These are phyloP conservation scores for Drosophila asahinai DNA, from an alignment of 1,140 invertebrate species.

Conservation along the genomic window DNA sequence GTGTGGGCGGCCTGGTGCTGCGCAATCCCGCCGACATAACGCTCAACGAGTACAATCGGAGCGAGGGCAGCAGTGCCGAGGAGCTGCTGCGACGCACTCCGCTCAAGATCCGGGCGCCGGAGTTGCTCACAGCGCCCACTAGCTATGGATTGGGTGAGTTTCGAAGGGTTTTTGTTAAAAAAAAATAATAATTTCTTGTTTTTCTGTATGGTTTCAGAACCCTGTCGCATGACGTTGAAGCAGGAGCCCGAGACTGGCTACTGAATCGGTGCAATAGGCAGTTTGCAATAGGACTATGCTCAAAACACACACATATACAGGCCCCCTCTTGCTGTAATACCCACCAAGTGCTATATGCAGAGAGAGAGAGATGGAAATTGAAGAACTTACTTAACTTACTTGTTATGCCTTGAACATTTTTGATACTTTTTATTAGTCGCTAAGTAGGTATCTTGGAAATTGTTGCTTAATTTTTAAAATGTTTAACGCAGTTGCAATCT, in stretches of 20 bases:
- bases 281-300: conserved; percentile 26
- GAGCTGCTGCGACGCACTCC: conserved; percentile 73
- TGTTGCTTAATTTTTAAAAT: conserved; percentile 80
- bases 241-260: conserved; percentile 84
- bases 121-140: conserved; percentile 54
- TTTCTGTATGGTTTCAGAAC: conserved; percentile 42
- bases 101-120: conserved; percentile 69
- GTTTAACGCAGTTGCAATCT: conserved; percentile 68
- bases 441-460: conserved; percentile 82
- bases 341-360: conserved; percentile 45
- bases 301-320: conserved; percentile 42
- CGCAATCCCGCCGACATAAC: conserved; percentile 82
- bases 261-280: conserved; percentile 69
- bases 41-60: conserved; percentile 81
- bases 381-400: conserved; percentile 79
- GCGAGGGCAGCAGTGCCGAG: conserved; percentile 70
- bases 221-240: conserved; percentile 81
- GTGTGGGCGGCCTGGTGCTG: conserved; percentile 44
- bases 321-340: conserved; percentile 64
- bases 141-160: conserved; percentile 63
- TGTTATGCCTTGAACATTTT: conserved; percentile 77
- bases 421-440: conserved; percentile 71
- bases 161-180: not conserved
- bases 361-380: conserved; percentile 33
- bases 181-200: not conserved